Base-by-base conservation (phyloP, 2,113 vertebrate species). In the Neogale vison region DNA sequence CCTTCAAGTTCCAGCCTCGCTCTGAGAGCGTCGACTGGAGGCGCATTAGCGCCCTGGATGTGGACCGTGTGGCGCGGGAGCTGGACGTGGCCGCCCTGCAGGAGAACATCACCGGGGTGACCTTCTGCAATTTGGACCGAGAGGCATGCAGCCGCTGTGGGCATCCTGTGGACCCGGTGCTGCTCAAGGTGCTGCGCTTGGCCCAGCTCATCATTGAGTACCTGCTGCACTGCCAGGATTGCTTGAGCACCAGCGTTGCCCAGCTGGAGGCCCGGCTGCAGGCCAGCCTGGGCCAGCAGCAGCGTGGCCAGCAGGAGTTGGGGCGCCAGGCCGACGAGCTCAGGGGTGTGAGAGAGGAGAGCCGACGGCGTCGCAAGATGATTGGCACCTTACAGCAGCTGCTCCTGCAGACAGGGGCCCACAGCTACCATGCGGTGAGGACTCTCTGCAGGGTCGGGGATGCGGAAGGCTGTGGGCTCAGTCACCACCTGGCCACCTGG, bases 181-280 rank as follows among this genome's bases (percentile, higher is more conserved):
- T 99, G 96, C 95, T 99, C 52, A 99, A 99, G 96, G 98, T 99
- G 47, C 97, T 99, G 7, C 98, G 98, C 55, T 97, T 99, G 98
- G 99, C 99, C 0, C 99, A 99, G 98, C 97, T 99, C 92, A 99
- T 77, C 97, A 99, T 99, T 0, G 98, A 99, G 95, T 99, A 99
- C 97, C 98, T 99, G 83, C 97, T 99, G 83, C 98, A 99, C 79
- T 99, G 98, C 80, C 99, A 99, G 98, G 98, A 99, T 12, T 95
- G 23, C 88, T 96, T 99, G 97, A 98, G 98, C 0, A n/a, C 96
- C 96, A 98, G 88, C 9, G 80, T 99, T 31, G 57, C 97, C 14
- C 21, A 77, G n/a, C 97, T 99, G 1, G 97, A 99, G 93, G 98
- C 97, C 0, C 61, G 55, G 65, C 97, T 99, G 80, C 98, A 98